A percentile compares a stretch with the other conserved stretches of the same genome.
These are phyloP conservation scores for Struthio camelus DNA, from an alignment of 2,113 vertebrate species.

Conservation along the genomic window DNA sequence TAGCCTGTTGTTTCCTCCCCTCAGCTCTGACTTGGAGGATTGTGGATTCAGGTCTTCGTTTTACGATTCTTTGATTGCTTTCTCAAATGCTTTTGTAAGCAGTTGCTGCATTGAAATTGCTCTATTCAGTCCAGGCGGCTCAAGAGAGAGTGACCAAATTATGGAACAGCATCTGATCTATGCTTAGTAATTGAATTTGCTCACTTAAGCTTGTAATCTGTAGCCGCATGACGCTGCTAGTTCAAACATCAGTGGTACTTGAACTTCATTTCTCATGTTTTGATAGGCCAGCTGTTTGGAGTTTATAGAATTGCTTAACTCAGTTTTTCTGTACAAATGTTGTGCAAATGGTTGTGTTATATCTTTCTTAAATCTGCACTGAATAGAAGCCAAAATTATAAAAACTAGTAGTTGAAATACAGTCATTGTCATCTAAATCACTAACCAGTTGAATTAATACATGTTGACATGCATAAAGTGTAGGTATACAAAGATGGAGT, in stretches of 20 bases:
- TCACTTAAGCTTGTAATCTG: constrained; percentile 23
- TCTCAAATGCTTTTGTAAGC: background rate
- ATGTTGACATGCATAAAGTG: rapidly evolving
- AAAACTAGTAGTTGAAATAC: background rate
- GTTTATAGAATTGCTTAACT: background rate
- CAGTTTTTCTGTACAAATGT: background rate
- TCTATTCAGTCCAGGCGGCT: background rate
- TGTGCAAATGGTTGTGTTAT: background rate
- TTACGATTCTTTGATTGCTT: background rate
- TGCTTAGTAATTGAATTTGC: background rate
- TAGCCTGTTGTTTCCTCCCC: background rate
- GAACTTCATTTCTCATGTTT: background rate
- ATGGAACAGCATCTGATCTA: constrained; percentile 5
- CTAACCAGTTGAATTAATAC: background rate
- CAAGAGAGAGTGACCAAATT: background rate
- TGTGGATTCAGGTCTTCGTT: background rate
- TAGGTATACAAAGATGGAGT: background rate
- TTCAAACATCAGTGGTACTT: background rate
- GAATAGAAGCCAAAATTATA: background rate
- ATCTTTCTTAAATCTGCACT: background rate
- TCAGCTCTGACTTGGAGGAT: background rate
- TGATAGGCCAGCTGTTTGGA: background rate
- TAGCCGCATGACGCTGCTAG: background rate
- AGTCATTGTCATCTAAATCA: background rate
- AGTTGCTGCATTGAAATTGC: background rate